Evolutionary conservation across 2,888 invertebrate species (phyloP).

Genomic region (Andrena praecox): DNA sequence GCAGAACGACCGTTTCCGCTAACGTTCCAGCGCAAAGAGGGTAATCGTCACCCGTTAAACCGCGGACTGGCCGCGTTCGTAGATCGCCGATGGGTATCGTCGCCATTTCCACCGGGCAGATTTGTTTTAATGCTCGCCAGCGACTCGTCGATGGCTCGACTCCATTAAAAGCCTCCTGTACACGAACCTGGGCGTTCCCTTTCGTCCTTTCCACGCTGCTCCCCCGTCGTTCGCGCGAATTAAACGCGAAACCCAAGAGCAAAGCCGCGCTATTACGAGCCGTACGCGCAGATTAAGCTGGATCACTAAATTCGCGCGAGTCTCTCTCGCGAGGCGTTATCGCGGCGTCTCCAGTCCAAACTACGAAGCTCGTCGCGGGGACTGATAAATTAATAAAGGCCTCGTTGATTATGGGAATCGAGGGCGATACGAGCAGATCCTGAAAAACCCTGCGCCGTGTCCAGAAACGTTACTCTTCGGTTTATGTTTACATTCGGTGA

Average conservation of each 20-base stretch:
- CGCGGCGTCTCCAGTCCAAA: neutral
- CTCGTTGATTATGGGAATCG: conserved; percentile 45
- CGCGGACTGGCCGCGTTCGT: conserved; percentile 27
- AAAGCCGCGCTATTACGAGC: conserved; percentile 22
- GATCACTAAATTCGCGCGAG: conserved; percentile 46
- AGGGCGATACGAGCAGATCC: conserved; percentile 20
- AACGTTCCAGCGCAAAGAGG: conserved; percentile 23
- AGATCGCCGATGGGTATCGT: conserved; percentile 52
- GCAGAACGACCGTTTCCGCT: neutral
- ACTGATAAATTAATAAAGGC: conserved; percentile 63
- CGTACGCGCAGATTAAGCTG: conserved; percentile 50
- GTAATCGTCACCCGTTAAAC: conserved; percentile 33
- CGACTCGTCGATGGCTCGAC: conserved; percentile 51
- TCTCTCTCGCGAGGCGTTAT: neutral
- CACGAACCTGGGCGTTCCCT: conserved; percentile 37
- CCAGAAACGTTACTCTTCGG: neutral
- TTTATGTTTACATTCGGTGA: conserved; percentile 8
- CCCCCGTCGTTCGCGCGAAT: conserved; percentile 46
- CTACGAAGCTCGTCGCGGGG: conserved; percentile 25
- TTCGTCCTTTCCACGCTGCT: conserved; percentile 29
- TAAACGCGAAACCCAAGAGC: conserved; percentile 47
- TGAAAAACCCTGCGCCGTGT: neutral
- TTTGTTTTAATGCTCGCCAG: conserved; percentile 65
- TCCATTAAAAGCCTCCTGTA: conserved; percentile 59
- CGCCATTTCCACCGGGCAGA: conserved; percentile 49